These are phyloP conservation scores for Verasper variegatus DNA, from an alignment of 2,113 vertebrate genomes.

Conservation along the genomic window DNA sequence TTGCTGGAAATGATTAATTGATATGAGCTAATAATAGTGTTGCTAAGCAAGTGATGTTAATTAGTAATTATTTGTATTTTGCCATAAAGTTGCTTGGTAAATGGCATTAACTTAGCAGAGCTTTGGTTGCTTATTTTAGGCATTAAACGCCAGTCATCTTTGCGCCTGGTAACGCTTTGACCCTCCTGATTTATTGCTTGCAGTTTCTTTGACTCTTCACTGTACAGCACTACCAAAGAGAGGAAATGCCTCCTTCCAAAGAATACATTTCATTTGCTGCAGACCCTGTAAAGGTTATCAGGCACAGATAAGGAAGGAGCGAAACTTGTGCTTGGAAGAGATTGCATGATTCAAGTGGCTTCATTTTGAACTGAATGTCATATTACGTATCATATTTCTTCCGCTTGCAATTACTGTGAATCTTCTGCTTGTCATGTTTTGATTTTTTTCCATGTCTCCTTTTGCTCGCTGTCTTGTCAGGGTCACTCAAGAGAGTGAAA, in stretches of 20 bases:
- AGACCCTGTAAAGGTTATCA: conserved; percentile 59
- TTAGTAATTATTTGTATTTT: conserved; percentile 22
- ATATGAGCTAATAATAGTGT: background rate
- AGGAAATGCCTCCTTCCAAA: conserved; percentile 28
- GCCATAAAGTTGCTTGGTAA: background rate
- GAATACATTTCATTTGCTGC: conserved; percentile 45
- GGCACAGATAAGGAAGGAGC: conserved; percentile 57
- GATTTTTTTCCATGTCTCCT: background rate
- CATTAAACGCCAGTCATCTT: conserved; percentile 10
- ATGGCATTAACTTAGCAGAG: conserved; percentile 8
- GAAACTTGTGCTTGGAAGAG: conserved; percentile 43
- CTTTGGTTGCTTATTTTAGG: conserved; percentile 13
- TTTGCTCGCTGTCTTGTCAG: conserved; percentile 31
- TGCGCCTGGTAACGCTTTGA: conserved; percentile 13
- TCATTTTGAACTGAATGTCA: conserved; percentile 71
- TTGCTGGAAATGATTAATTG: too few relatives aligned
- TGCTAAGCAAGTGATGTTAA: conserved; percentile 15
- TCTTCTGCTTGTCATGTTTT: conserved; percentile 48
- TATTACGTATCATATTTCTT: conserved; percentile 36
- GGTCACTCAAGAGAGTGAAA: conserved; percentile 56
- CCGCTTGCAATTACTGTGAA: conserved; percentile 34
- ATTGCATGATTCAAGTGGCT: conserved; percentile 63
- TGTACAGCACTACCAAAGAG: conserved; percentile 17
- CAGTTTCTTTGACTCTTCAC: conserved; percentile 22
- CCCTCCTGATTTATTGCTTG: conserved; percentile 21